Base-by-base conservation (phyloP, 2,888 invertebrate species). In the Orthonychiurus folsomi region DNA sequence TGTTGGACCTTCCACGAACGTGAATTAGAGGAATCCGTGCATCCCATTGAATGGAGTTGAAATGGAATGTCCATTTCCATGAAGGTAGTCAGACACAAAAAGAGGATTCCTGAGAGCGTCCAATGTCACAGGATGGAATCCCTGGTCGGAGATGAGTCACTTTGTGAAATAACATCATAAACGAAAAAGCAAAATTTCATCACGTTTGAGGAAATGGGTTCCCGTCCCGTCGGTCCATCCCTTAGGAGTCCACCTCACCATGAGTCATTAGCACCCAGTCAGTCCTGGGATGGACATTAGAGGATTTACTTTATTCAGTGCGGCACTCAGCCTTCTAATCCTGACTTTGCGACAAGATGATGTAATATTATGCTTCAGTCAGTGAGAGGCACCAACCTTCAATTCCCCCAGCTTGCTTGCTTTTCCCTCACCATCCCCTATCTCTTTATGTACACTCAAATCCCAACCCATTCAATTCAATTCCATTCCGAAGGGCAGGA, bases 191-290 rank as follows among this genome's bases (percentile, higher is more conserved):
- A 37, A 37, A 37, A 37, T 37, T 37, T 37, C 37, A 37, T 37
- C 37, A 37, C 37, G 37, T 37, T 37, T 37, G 37, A 37, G 37
- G 37, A 37, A 37, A 37, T 37, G 37, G 37, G 37, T 37, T 37
- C 37, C 37, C 15, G n/a, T 15, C 37, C 5, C 37, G 15, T 37
- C 37, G n/a, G n/a, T 15, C 15, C 37, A 37, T 52, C 52, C 52
- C 20, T 12, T 52, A 23, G 12, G 15, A 48, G 48, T n/a, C 48
- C 20, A 63, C 24, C 59, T 60, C 55, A 48, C 54, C 62, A 59
- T 65, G 66, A 68, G 68, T 68, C 68, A 68, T 68, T 68, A 66
- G 68, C 63, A 66, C 64, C 63, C 63, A 63, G 59, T 61, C 53
- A 47, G 54, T 62, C 61, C 61, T 12, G 37, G 37, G 37, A 15